Conservation (phyloP, 92 coral and sea anemone species). For the Siderastrea siderea region DNA sequence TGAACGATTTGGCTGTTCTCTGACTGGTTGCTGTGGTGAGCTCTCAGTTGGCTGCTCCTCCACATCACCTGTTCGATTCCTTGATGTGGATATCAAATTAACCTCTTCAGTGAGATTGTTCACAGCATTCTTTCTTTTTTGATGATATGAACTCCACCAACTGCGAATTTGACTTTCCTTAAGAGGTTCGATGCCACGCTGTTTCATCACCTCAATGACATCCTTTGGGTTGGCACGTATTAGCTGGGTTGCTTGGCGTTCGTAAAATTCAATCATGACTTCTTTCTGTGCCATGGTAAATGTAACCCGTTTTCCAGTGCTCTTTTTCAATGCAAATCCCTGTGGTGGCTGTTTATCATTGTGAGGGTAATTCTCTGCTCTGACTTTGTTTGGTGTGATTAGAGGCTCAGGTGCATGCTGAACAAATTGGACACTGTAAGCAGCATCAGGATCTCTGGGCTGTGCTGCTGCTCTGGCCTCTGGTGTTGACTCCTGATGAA, state of each 20-base stretch:
- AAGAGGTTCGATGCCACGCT: constrained; percentile 49
- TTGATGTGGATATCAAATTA: too few relatives aligned
- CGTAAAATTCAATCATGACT: constrained; percentile 58
- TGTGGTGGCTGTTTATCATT: constrained; percentile 28
- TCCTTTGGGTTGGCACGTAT: constrained; percentile 59
- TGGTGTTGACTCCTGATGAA: not conserved
- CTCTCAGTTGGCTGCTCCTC: too few relatives aligned
- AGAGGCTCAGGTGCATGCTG: constrained; percentile 51
- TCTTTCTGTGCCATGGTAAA: constrained; percentile 63
- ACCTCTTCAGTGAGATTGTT: constrained; percentile 7
- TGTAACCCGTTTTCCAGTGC: constrained; percentile 44
- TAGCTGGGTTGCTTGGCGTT: constrained; percentile 43
- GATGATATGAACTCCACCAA: constrained; percentile 63
- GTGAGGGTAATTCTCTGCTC: not conserved
- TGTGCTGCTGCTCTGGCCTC: not conserved
- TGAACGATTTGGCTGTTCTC: too few relatives aligned
- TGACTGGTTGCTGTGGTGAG: too few relatives aligned
- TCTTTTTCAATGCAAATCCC: constrained; percentile 62
- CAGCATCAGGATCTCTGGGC: not conserved
- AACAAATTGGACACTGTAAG: constrained; percentile 30
- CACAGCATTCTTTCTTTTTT: constrained; percentile 31
- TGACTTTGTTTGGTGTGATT: constrained; percentile 27
- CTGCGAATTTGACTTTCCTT: constrained; percentile 45
- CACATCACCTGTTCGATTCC: too few relatives aligned
- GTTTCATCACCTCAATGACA: constrained; percentile 45